Evolutionary conservation across 2,113 vertebrate species (phyloP).

Genomic region (Nymphicus hollandicus): DNA sequence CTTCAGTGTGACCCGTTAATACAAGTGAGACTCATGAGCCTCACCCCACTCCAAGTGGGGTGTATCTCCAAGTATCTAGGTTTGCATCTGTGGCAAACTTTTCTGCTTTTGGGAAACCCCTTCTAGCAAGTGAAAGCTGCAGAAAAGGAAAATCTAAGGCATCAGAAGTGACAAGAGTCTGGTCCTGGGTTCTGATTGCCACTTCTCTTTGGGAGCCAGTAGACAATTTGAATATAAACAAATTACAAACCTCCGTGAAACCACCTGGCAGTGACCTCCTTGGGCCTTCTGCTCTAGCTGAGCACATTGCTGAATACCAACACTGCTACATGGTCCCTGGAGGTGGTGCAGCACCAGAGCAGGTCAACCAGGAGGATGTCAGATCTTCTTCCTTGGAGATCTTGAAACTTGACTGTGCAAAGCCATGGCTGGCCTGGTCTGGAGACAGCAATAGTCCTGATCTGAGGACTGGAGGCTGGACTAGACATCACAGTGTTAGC

Average conservation of each 20-base stretch:
- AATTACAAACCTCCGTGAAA: not conserved
- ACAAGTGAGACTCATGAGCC: not conserved
- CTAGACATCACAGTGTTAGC: not conserved
- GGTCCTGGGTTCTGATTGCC: not conserved
- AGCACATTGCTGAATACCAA: not conserved
- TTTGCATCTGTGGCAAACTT: not conserved
- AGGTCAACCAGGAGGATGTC: not conserved
- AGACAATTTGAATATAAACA: not conserved
- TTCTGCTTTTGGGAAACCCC: not conserved
- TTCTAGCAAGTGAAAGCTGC: not conserved
- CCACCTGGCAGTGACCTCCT: not conserved
- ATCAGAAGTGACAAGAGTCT: not conserved
- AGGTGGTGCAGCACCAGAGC: accelerated
- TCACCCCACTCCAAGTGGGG: not conserved
- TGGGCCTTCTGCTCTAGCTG: not conserved
- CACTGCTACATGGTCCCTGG: too few relatives aligned
- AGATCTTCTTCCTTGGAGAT: not conserved
- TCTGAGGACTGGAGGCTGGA: not conserved
- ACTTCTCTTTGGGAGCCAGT: not conserved
- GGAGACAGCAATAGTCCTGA: not conserved
- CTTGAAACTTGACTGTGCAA: not conserved
- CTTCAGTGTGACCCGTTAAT: not conserved
- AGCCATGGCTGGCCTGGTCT: not conserved
- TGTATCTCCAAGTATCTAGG: not conserved
- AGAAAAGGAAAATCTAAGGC: not conserved